phyloP scores from a whole-genome alignment of 2,797 vertebrate genomes.

The Sphenodon punctatus region DNA sequence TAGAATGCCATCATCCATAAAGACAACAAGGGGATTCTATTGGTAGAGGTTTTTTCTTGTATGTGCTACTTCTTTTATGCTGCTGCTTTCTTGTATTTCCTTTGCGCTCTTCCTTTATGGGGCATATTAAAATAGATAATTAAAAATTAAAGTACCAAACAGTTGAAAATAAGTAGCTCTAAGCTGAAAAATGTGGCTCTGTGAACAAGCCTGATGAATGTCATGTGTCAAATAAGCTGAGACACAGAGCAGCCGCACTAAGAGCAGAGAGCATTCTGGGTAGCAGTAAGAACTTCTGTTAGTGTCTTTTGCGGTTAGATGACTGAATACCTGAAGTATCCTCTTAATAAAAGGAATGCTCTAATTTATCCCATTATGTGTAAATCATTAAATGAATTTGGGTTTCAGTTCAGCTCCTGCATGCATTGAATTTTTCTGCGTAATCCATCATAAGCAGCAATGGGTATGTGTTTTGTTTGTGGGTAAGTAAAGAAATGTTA shows the following conservation, averaged over 20 bases:
- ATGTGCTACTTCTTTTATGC: too few species aligned
- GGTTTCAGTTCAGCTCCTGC: not conserved
- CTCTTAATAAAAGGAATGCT: not conserved
- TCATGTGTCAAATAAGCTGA: not conserved
- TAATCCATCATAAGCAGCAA: not conserved
- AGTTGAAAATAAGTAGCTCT: too few species aligned
- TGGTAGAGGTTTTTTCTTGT: not conserved
- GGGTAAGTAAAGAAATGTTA: not conserved
- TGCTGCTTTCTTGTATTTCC: too few species aligned
- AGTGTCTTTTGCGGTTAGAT: not conserved
- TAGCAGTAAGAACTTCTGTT: constrained; percentile 26
- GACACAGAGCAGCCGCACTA: not conserved
- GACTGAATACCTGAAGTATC: not conserved
- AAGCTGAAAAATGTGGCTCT: not conserved
- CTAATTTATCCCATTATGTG: not conserved
- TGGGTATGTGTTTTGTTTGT: not conserved
- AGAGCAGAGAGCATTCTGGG: not conserved
- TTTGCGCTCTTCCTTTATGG: too few species aligned
- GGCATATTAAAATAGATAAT: too few species aligned
- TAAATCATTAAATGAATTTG: not conserved
- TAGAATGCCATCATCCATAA: not conserved
- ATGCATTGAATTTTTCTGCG: not conserved
- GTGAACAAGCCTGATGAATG: constrained; percentile 9
- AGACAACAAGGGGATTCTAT: fast-evolving
- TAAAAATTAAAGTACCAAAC: too few species aligned